Evolutionary conservation across 2,888 invertebrate genomes (phyloP).

Genomic region (Tenthredo notha): DNA sequence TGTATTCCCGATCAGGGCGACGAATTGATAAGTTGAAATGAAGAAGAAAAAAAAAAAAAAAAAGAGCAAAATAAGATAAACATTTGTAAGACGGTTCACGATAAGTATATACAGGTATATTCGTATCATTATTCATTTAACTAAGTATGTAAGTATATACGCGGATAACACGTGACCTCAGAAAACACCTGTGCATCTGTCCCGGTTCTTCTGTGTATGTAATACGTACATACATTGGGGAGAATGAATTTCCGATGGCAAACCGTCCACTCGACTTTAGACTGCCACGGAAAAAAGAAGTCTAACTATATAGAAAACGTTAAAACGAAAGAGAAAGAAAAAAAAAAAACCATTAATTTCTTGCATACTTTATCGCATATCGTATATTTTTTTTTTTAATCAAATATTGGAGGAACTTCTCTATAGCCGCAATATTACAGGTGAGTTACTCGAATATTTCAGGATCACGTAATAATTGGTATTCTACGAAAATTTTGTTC

Average conservation of each 20-base stretch:
- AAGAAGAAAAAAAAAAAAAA: not conserved
- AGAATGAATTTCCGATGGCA: slow-evolving; percentile 62
- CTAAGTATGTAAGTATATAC: slow-evolving; percentile 57
- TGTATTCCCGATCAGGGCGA: not conserved
- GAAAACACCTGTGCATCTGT: slow-evolving; percentile 76
- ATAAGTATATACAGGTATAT: not conserved
- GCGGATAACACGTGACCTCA: slow-evolving; percentile 73
- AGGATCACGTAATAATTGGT: not conserved
- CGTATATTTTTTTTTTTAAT: not conserved
- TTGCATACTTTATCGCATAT: not conserved
- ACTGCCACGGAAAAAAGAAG: slow-evolving; percentile 63
- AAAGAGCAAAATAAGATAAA: not conserved
- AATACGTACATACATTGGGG: slow-evolving; percentile 57
- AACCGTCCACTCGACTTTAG: slow-evolving; percentile 64
- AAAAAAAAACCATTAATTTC: not conserved
- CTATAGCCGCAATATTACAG: not conserved
- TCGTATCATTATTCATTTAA: slow-evolving; percentile 16
- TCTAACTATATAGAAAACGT: not conserved
- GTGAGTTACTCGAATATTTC: not conserved
- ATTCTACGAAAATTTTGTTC: not conserved
- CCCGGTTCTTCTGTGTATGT: slow-evolving; percentile 59
- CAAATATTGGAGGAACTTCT: not conserved
- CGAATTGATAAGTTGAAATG: no score
- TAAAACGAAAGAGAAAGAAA: not conserved
- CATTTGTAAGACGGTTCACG: not conserved